Percentiles rank a stretch among this genome's conserved stretches.
phyloP scores from a whole-genome alignment of 1,140 invertebrate genomes.

The Drosophila ironensis region DNA sequence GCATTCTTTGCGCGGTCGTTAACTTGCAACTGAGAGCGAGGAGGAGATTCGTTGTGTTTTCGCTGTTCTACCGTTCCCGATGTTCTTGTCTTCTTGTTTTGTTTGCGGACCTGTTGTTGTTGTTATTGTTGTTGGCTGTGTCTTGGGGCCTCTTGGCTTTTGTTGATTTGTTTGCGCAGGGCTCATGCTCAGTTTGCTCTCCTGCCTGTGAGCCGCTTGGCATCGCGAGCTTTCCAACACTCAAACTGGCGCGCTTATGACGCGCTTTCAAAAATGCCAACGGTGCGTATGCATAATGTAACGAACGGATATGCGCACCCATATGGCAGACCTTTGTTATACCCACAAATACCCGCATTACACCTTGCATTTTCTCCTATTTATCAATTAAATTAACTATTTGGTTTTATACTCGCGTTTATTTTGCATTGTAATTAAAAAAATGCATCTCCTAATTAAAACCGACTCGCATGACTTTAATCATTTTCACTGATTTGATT shows the following conservation, averaged over 20 bases:
- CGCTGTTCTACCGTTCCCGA: slow-evolving; percentile 6
- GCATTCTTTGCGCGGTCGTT: slow-evolving; percentile 71
- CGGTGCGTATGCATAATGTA: slow-evolving; percentile 54
- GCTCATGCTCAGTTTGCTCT: slow-evolving; percentile 21
- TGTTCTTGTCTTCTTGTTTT: slow-evolving; percentile 7
- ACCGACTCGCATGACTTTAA: too few relatives aligned
- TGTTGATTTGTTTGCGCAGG: slow-evolving; percentile 45
- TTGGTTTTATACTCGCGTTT: too few relatives aligned
- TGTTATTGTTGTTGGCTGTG: slow-evolving; percentile 18
- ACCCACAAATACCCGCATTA: too few relatives aligned
- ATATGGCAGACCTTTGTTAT: too few relatives aligned
- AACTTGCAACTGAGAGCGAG: slow-evolving; percentile 54
- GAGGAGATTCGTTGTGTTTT: slow-evolving; percentile 43
- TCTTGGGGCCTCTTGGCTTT: slow-evolving; percentile 33
- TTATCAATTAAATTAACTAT: background rate
- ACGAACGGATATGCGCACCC: too few relatives aligned
- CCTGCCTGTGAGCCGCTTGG: slow-evolving; percentile 46
- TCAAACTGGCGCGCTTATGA: slow-evolving; percentile 40
- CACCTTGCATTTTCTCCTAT: too few relatives aligned
- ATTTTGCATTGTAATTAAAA: too few relatives aligned
- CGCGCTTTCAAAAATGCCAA: slow-evolving; percentile 30
- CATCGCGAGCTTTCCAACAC: slow-evolving; percentile 43
- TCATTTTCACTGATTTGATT: background rate
- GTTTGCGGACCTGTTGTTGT: slow-evolving; percentile 12
- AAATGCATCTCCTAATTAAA: too few relatives aligned